These are phyloP conservation scores for Polydrusus tereticollis DNA, from an alignment of 2,888 invertebrate genomes.

Conservation along the genomic window DNA sequence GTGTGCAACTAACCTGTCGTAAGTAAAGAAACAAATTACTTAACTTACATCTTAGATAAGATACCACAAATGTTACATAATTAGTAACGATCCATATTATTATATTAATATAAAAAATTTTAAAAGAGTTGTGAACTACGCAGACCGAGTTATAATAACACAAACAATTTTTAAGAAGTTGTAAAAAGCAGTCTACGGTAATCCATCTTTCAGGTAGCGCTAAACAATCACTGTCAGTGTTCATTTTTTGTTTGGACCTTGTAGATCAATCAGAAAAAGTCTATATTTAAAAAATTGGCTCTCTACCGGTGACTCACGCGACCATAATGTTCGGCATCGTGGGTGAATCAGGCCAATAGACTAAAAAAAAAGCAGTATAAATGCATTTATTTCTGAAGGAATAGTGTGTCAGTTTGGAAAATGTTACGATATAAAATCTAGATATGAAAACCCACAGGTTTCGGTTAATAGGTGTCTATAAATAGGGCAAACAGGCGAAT, in stretches of 20 bases:
- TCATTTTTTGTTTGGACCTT: constrained; percentile 14
- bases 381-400: constrained; percentile 15
- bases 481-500: no score
- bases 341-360: constrained; percentile 4
- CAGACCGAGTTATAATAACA: background rate
- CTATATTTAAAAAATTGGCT: constrained; percentile 16
- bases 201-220: constrained; percentile 9
- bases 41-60: no score
- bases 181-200: background rate
- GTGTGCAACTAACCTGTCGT: no score
- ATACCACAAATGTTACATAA: no score
- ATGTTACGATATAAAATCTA: background rate
- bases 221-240: constrained; percentile 11
- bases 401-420: background rate
- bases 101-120: no score
- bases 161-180: background rate
- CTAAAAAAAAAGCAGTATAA: background rate
- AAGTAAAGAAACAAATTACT: no score
- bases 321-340: background rate
- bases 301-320: background rate
- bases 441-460: no score
- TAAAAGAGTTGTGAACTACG: background rate
- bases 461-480: no score
- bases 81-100: no score
- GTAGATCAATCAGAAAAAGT: constrained; percentile 8